Evolutionary conservation across 1,140 invertebrate genomes (phyloP).

Genomic region (Augochlora pura): DNA sequence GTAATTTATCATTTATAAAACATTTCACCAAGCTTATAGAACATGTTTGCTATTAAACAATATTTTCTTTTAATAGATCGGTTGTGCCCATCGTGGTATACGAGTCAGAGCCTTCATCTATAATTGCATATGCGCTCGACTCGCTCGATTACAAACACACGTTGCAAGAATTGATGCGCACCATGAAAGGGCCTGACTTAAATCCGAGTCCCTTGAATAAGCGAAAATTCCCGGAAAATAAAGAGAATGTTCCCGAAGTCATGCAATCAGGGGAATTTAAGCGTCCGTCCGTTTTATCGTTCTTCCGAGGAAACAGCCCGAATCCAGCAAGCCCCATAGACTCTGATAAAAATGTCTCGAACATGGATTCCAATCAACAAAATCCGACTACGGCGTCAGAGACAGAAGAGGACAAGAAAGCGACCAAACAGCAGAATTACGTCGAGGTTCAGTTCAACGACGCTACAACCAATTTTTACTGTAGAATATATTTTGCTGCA

Average conservation of each 20-base stretch:
- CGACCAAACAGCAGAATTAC: constrained; percentile 80
- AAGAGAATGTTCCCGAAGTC: constrained; percentile 73
- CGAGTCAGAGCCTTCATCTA: constrained; percentile 93
- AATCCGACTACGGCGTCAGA: constrained; percentile 54
- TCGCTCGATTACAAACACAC: constrained; percentile 86
- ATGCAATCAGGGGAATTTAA: constrained; percentile 76
- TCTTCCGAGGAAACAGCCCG: constrained; percentile 77
- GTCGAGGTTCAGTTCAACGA: constrained; percentile 91
- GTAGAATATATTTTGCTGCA: constrained; percentile 92
- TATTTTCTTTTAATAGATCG: constrained; percentile 69
- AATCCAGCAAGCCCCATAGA: constrained; percentile 74
- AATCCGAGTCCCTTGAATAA: constrained; percentile 80
- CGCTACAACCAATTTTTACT: constrained; percentile 88
- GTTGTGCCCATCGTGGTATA: constrained; percentile 89
- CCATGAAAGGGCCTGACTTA: constrained; percentile 68
- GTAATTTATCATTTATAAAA: too few relatives aligned
- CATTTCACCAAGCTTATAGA: too few relatives aligned
- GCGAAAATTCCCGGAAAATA: constrained; percentile 77
- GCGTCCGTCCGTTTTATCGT: constrained; percentile 77
- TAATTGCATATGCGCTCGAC: constrained; percentile 92
- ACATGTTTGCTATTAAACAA: not conserved
- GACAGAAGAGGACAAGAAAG: constrained; percentile 74
- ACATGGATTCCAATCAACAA: constrained; percentile 62
- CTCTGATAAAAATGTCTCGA: constrained; percentile 66
- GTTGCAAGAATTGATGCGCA: constrained; percentile 79